Percentiles rank a stretch among this genome's conserved stretches.
phyloP scores from a whole-genome alignment of 92 coral and sea anemone species.

The Epizoanthus stellaris region DNA sequence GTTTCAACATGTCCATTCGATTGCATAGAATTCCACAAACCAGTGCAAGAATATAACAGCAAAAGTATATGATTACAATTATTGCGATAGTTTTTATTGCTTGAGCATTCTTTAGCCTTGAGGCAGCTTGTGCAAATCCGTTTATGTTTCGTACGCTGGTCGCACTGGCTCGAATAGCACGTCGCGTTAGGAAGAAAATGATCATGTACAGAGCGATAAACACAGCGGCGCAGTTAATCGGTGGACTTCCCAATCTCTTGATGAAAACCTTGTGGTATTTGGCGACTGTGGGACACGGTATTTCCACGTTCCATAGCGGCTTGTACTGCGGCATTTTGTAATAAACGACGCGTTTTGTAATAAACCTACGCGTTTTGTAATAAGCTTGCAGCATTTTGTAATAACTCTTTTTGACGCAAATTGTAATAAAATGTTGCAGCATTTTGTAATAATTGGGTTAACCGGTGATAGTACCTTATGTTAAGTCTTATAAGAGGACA shows the following conservation, averaged over 20 bases:
- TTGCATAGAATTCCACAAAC: background rate
- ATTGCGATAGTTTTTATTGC: background rate
- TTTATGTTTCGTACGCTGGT: background rate
- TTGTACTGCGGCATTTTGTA: no score
- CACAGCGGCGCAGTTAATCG: background rate
- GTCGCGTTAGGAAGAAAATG: background rate
- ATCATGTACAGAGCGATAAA: background rate
- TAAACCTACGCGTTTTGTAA: no score
- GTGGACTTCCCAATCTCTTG: no score
- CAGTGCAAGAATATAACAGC: background rate
- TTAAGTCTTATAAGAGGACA: no score
- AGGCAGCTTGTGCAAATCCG: background rate
- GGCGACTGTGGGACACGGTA: background rate
- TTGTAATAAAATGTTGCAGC: no score
- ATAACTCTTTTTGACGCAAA: no score
- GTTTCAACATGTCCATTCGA: background rate
- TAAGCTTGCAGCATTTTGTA: no score
- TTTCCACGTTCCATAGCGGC: background rate
- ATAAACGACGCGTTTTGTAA: no score
- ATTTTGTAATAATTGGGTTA: no score
- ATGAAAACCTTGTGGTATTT: background rate
- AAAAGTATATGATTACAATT: background rate
- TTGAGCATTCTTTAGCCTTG: background rate
- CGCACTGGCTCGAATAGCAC: background rate
- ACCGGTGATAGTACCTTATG: no score